phyloP scores from a whole-genome alignment of 53 echinoderm and acorn worm genomes.

The Paelopatides confundens region DNA sequence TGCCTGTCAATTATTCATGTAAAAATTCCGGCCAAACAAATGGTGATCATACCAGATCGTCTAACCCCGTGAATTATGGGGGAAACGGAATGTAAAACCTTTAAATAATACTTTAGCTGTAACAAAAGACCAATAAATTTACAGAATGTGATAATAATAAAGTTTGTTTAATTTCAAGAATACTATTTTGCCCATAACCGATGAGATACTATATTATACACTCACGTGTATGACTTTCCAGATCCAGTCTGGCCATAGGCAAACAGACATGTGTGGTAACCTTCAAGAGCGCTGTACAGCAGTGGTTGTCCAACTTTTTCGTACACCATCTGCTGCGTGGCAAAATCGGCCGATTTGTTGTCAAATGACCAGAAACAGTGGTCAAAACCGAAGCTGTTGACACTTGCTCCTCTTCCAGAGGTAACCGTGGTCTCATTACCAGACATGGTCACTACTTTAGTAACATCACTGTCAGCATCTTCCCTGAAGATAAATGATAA shows the following conservation, averaged over 20 bases:
- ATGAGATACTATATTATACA: too few relatives aligned
- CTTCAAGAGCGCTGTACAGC: conserved; percentile 88
- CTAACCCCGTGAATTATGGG: too few relatives aligned
- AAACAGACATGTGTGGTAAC: conserved; percentile 97
- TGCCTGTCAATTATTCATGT: too few relatives aligned
- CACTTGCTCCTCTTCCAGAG: conserved; percentile 49
- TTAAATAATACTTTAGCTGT: too few relatives aligned
- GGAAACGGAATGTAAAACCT: too few relatives aligned
- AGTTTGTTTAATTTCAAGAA: too few relatives aligned
- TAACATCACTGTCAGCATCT: conserved; percentile 69
- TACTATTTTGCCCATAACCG: too few relatives aligned
- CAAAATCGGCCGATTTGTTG: conserved; percentile 57
- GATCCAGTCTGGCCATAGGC: conserved; percentile 99
- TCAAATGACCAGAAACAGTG: conserved; percentile 99
- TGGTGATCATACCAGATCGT: too few relatives aligned
- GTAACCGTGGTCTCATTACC: conserved; percentile 88
- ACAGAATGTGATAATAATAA: too few relatives aligned
- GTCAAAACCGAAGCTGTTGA: conserved; percentile 84
- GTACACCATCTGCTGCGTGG: conserved; percentile 87
- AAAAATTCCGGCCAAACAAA: too few relatives aligned
- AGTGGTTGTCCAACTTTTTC: conserved; percentile 81
- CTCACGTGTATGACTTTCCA: conserved; percentile 98
- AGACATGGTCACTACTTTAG: conserved; percentile 81
- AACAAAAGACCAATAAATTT: too few relatives aligned
- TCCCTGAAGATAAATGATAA: conserved; percentile 58